Evolutionary conservation across 30 jellyfish, hydroid and myxozoan genomes (phyloP), one percentile per base, ranked within the genome.

Genomic region (Hydra vulgaris): DNA sequence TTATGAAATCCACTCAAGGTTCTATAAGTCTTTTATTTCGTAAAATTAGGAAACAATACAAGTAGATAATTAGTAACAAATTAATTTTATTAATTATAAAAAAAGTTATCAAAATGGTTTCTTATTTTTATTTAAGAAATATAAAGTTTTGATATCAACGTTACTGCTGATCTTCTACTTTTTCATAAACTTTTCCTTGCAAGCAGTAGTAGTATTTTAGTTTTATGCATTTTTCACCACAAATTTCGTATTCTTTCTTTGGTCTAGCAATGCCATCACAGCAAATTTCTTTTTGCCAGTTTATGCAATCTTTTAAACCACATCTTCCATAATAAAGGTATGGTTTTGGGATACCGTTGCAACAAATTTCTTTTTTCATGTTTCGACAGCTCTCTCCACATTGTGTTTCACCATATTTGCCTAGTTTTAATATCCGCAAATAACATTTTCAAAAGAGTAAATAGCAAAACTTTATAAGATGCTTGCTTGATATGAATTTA

Each of bases 241-340:
- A 68, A 68, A 68, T 68, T 68, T 68, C 75, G 75, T 68, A 68
- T n/a, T 68, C 25, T 68, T 23, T 68, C 75, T 68, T 68, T 68
- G 75, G 75, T 68, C 27, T 68, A 23, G 15, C 26, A n/a, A 68
- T 23, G 27, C 75, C 75, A 15, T 68, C 26, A 16, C 75, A 68
- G 15, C 75, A 68, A 68, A 68, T 23, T 16, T 68, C 26, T 68
- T 68, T 68, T 8, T 16, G 75, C 75, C 75, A 68, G 25, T 23
- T 20, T 7, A 68, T 68, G 27, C 75, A 68, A 20, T 23, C 75
- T n/a, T 8, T n/a, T n/a, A n/a, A 16, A 68, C 75, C 75, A 16
- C 75, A 68, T 68, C 75, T 68, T 3, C 75, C 75, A 15, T 68
- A 68, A 20, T n/a, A 23, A 23, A 20, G 15, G 15, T 68, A 68